These are phyloP conservation scores for Platerodrilus igneus DNA, from an alignment of 2,888 invertebrate species.

Conservation along the genomic window DNA sequence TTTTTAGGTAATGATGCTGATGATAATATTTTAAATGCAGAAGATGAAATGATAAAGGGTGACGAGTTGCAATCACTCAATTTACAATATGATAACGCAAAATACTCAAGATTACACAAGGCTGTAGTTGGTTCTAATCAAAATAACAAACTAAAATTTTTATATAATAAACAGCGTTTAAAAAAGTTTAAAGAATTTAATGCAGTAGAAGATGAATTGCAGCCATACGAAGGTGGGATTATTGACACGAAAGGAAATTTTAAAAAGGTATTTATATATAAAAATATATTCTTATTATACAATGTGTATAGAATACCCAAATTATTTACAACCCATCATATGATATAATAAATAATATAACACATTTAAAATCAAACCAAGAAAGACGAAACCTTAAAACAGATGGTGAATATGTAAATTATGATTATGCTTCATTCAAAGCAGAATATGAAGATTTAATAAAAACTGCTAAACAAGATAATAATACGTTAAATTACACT, in stretches of 20 bases:
- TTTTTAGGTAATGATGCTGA: slow-evolving; percentile 40
- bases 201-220: slow-evolving; percentile 32
- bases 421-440: slow-evolving; percentile 47
- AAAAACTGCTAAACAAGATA: slow-evolving; percentile 36
- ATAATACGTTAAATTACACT: slow-evolving; percentile 46
- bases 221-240: slow-evolving; percentile 33
- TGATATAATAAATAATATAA: no score
- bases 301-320: no score
- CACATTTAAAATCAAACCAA: neutral
- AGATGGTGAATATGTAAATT: slow-evolving; percentile 35
- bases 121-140: slow-evolving; percentile 38
- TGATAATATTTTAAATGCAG: slow-evolving; percentile 42
- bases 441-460: slow-evolving; percentile 50
- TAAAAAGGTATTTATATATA: slow-evolving; percentile 12
- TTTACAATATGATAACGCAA: slow-evolving; percentile 34
- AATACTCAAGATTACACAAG: slow-evolving; percentile 42
- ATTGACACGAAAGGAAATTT: slow-evolving; percentile 23
- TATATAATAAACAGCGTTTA: slow-evolving; percentile 11
- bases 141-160: slow-evolving; percentile 15
- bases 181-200: slow-evolving; percentile 16
- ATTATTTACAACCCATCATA: no score
- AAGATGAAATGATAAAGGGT: slow-evolving; percentile 46
- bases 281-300: no score
- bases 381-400: neutral
- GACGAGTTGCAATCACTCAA: slow-evolving; percentile 32